These are phyloP conservation scores for Dendrolimus punctatus DNA, from an alignment of 1,140 invertebrate species.

Conservation along the genomic window DNA sequence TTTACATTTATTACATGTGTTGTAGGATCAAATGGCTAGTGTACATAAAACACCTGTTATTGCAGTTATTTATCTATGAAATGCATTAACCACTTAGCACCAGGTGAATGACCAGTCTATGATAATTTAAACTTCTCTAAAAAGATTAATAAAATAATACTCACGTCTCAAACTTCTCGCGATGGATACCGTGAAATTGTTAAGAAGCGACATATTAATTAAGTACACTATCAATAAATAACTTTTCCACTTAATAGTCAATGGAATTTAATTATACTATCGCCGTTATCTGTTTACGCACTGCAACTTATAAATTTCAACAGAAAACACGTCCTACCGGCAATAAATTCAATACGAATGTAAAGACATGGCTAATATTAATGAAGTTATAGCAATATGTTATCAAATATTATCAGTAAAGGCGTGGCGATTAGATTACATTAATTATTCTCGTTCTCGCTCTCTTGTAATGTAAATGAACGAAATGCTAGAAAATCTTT, in stretches of 20 bases:
- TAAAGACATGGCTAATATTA: background rate
- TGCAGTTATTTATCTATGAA: no score
- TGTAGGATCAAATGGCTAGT: no score
- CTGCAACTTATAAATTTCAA: background rate
- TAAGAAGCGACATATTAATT: slow-evolving; percentile 50
- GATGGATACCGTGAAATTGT: slow-evolving; percentile 51
- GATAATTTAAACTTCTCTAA: background rate
- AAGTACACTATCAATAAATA: slow-evolving; percentile 23
- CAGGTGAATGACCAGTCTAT: background rate
- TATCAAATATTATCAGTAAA: slow-evolving; percentile 8
- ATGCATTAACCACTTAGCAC: background rate
- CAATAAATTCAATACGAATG: background rate
- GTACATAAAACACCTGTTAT: no score
- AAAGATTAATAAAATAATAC: slow-evolving; percentile 20
- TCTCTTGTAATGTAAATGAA: background rate
- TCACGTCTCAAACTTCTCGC: slow-evolving; percentile 47
- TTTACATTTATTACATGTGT: no score
- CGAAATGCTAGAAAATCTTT: background rate
- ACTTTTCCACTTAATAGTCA: slow-evolving; percentile 7
- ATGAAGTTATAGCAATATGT: slow-evolving; percentile 4
- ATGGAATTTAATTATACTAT: slow-evolving; percentile 3
- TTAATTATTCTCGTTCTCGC: slow-evolving; percentile 1
- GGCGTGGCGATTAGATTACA: slow-evolving; percentile 19
- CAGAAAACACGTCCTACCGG: background rate
- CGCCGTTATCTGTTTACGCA: background rate